Evolutionary conservation across 2,888 invertebrate genomes (phyloP).

Genomic region (Siphlonurus alternatus): DNA sequence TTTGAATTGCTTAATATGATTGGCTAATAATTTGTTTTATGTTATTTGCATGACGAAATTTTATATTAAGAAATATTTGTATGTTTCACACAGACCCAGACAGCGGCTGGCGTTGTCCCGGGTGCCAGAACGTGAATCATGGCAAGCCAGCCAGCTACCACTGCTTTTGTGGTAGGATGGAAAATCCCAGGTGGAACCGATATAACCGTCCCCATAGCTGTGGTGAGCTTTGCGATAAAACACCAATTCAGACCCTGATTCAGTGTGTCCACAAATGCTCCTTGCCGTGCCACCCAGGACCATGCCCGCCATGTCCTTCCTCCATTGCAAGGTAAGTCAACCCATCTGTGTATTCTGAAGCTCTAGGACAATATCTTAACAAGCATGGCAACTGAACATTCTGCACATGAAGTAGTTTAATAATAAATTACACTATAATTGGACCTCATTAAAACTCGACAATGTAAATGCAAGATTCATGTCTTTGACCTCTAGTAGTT

Average conservation of each 20-base stretch:
- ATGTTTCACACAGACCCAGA: too few species aligned
- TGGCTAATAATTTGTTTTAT: too few species aligned
- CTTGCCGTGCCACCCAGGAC: constrained; percentile 82
- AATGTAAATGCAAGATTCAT: too few species aligned
- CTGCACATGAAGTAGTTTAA: too few species aligned
- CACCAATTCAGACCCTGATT: constrained; percentile 30
- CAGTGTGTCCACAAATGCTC: constrained; percentile 42
- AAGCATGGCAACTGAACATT: too few species aligned
- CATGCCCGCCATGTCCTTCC: constrained; percentile 78
- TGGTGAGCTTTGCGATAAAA: constrained; percentile 63
- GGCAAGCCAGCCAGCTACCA: constrained; percentile 62
- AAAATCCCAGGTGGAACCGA: constrained; percentile 57
- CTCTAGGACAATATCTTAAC: too few species aligned
- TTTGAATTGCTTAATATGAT: too few species aligned
- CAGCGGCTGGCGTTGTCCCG: constrained; percentile 93
- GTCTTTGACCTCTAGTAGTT: too few species aligned
- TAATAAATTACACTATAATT: too few species aligned
- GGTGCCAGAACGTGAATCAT: constrained; percentile 70
- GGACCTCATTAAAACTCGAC: too few species aligned
- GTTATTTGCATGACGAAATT: too few species aligned
- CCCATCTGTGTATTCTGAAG: constrained; percentile 6
- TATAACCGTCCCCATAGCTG: constrained; percentile 79
- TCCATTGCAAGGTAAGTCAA: constrained; percentile 39
- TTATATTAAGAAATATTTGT: too few species aligned
- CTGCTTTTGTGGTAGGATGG: constrained; percentile 78